Base-by-base conservation (phyloP, 2,113 vertebrate species). In the Aegypius monachus region DNA sequence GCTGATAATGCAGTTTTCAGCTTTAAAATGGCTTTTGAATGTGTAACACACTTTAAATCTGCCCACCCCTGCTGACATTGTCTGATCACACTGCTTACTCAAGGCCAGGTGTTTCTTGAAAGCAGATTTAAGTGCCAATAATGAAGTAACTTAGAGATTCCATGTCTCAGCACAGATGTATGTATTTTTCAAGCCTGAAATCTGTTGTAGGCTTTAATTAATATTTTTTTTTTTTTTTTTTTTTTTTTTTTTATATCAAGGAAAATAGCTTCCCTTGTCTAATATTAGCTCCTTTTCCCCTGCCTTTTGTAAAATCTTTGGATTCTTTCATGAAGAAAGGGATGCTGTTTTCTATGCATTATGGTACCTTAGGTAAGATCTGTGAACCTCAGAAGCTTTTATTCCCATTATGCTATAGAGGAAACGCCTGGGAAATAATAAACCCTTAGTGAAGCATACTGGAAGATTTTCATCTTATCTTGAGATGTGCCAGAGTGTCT, bases 401-500 rank as follows among this genome's bases (percentile, higher is more conserved):
- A 98, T 95, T 97, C 86, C 97, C 93, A 97, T 98, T 98, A 97
- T 90, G 48, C 47, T 77, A n/a, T 59, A 93, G 86, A 95, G 86
- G 52, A 97, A 97, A 97, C 80, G 47, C 66, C 85, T 95, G 85
- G 89, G 88, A 97, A 98, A 93, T 96, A 93, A 88, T 66, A 97
- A 97, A 96, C 84, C 85, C 86, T 97, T 86, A 86, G 67, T 95
- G 89, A 92, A 93, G 65, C 8, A 38, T 55, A 72, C 66, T 88
- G 86, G 86, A 95, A 97, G 96, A 96, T 98, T 97, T 97, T 93
- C 61, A 93, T 96, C 94, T 98, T 68, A 38, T 97, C 95, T 97
- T 86, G 79, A 98, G 94, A 97, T 97, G 89, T 94, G 77, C 84
- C 88, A 92, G 95, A 97, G 95, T 97, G 92, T 52, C 63, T 93